Percentiles rank a stretch among this genome's conserved stretches.
Evolutionary conservation across 2,797 vertebrate species (phyloP).

Genomic region (Carcharodon carcharias): DNA sequence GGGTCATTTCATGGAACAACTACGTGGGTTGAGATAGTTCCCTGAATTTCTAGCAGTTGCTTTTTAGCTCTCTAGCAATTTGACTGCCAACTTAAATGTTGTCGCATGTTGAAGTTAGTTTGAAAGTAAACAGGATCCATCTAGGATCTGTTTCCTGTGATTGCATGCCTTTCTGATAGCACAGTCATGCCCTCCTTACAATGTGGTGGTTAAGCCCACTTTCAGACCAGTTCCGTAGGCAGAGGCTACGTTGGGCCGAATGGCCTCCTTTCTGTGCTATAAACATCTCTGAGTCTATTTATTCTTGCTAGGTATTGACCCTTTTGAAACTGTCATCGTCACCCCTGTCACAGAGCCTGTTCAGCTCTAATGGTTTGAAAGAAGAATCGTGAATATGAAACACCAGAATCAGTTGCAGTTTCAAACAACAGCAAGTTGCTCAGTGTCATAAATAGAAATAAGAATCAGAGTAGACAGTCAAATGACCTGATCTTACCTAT

Average conservation of each 20-base stretch:
- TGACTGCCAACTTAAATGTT: neutral
- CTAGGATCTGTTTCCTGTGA: neutral
- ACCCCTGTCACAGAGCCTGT: too few relatives aligned
- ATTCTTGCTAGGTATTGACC: neutral
- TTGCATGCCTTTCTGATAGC: neutral
- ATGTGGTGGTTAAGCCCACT: neutral
- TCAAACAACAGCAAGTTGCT: neutral
- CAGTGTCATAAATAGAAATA: neutral
- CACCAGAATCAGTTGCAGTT: neutral
- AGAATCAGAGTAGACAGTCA: neutral
- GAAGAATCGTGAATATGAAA: neutral
- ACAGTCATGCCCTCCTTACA: neutral
- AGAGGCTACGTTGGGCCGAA: neutral
- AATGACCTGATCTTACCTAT: neutral
- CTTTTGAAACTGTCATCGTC: neutral
- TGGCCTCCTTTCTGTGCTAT: too few relatives aligned
- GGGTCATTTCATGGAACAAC: neutral
- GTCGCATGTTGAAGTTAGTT: neutral
- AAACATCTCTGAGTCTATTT: too few relatives aligned
- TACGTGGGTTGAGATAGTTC: neutral
- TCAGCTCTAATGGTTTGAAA: neutral
- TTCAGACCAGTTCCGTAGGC: neutral
- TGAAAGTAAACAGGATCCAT: conserved; percentile 15
- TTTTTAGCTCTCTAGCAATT: too few relatives aligned
- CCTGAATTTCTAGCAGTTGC: neutral